phyloP scores from a whole-genome alignment of 2,113 vertebrate species.

The Prolemur simus region DNA sequence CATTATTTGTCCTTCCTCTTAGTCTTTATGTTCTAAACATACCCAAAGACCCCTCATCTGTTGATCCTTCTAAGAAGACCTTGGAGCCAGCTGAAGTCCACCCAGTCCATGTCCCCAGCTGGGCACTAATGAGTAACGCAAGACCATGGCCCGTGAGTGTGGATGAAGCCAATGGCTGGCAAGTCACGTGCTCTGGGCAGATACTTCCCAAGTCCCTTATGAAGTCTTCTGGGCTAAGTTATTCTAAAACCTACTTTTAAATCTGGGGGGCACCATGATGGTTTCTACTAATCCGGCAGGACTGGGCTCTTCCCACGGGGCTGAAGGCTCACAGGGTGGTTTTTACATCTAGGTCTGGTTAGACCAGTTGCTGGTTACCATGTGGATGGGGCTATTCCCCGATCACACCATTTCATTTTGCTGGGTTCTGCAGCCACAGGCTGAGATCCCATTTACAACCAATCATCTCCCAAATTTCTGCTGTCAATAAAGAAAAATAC shows the following conservation, averaged over 20 bases:
- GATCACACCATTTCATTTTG: neutral
- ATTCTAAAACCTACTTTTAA: constrained; percentile 12
- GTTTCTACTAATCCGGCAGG: neutral
- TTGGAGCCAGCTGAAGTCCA: neutral
- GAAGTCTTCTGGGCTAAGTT: neutral
- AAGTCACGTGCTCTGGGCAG: neutral
- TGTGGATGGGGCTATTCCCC: neutral
- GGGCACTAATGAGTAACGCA: neutral
- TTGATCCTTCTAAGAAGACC: constrained; percentile 10
- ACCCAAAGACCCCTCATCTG: neutral
- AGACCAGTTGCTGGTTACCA: neutral
- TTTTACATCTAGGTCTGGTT: neutral
- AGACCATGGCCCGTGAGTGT: neutral
- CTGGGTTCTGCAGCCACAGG: neutral
- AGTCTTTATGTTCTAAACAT: constrained; percentile 1
- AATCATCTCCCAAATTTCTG: neutral
- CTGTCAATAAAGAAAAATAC: neutral
- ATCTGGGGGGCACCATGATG: neutral
- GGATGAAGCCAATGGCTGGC: constrained; percentile 1
- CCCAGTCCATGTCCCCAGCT: neutral
- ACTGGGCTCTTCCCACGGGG: neutral
- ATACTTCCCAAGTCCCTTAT: neutral
- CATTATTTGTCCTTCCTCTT: constrained; percentile 16
- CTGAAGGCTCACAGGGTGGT: neutral
- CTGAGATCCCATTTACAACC: neutral